These are phyloP conservation scores for Pristionchus maxplancki DNA, from an alignment of 2,888 invertebrate species.

Conservation along the genomic window DNA sequence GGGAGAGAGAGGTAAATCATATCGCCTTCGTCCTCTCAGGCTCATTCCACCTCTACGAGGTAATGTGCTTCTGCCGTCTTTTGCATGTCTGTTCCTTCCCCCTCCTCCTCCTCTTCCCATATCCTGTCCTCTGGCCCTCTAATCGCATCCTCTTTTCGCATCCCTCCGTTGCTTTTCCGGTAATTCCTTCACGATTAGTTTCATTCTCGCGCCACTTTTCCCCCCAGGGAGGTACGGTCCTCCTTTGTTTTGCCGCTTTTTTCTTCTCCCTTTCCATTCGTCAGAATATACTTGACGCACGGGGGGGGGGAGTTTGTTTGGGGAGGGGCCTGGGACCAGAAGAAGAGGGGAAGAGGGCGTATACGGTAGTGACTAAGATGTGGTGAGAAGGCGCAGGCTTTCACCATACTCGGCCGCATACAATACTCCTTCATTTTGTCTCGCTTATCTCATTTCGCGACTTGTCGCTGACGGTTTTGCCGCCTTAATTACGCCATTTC, in stretches of 20 bases:
- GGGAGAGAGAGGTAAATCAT: slow-evolving; percentile 42
- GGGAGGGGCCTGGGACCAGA: slow-evolving; percentile 24
- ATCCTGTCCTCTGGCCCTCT: neutral
- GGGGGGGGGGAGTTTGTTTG: slow-evolving; percentile 48
- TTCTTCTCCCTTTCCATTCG: neutral
- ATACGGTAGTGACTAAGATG: slow-evolving; percentile 42
- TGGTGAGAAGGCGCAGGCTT: neutral
- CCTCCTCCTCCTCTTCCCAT: neutral
- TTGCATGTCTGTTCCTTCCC: slow-evolving; percentile 24
- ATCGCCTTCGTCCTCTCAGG: neutral
- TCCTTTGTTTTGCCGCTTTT: neutral
- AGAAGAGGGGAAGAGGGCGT: slow-evolving; percentile 2
- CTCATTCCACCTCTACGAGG: slow-evolving; percentile 34
- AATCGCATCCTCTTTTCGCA: slow-evolving; percentile 13
- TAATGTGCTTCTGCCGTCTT: slow-evolving; percentile 22
- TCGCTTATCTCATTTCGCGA: neutral
- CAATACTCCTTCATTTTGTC: neutral
- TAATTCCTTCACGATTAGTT: slow-evolving; percentile 21
- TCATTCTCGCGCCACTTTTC: slow-evolving; percentile 23
- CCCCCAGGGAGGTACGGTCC: neutral
- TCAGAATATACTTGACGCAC: neutral
- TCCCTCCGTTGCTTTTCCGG: neutral
- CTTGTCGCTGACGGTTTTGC: neutral
- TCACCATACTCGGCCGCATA: neutral
- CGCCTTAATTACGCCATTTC: neutral